phyloP scores from a whole-genome alignment of 2,888 invertebrate species.

The Leptopilina myrica region DNA sequence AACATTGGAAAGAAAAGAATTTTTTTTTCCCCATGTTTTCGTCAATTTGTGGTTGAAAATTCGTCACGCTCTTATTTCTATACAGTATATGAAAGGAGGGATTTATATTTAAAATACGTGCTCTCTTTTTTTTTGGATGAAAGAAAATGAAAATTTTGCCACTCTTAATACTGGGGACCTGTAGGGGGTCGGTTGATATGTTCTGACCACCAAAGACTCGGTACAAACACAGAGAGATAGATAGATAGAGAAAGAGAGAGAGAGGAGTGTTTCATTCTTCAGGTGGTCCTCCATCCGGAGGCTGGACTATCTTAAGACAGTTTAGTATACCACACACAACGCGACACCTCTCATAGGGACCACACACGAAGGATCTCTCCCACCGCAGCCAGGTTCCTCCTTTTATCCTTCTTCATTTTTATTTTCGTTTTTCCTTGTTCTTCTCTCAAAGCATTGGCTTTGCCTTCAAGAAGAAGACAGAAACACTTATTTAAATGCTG shows the following conservation, averaged over 20 bases:
- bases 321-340: constrained; percentile 75
- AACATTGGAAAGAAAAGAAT: too few relatives aligned
- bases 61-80: too few relatives aligned
- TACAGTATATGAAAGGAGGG: too few relatives aligned
- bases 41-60: too few relatives aligned
- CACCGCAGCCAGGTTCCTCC: constrained; percentile 45
- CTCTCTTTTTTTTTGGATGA: not conserved
- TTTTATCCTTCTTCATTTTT: constrained; percentile 36
- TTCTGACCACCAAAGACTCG: not conserved
- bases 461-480: constrained; percentile 30
- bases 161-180: not conserved
- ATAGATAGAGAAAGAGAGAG: too few relatives aligned
- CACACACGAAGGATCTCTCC: constrained; percentile 74
- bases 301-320: constrained; percentile 66
- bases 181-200: constrained; percentile 32
- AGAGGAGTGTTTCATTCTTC: constrained; percentile 45
- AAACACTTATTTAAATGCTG: constrained; percentile 24
- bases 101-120: too few relatives aligned
- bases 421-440: constrained; percentile 51
- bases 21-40: too few relatives aligned
- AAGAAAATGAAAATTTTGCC: not conserved
- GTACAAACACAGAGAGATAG: not conserved
- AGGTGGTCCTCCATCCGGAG: constrained; percentile 61
- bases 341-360: constrained; percentile 74
- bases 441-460: constrained; percentile 37